These are phyloP conservation scores for Jacana jacana DNA, from an alignment of 2,113 vertebrate species.

Conservation along the genomic window DNA sequence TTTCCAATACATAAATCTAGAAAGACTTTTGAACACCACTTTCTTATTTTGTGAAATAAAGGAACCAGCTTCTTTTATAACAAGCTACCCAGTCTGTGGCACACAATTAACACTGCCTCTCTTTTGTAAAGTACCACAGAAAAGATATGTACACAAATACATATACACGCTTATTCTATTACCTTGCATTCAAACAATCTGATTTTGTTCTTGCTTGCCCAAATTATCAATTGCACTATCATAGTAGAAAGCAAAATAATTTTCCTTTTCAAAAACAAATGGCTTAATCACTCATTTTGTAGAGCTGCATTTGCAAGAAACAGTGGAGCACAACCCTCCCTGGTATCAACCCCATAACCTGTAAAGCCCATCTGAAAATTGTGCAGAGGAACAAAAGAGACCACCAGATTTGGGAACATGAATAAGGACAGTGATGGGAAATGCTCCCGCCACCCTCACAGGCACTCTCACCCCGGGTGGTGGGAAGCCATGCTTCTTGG, in stretches of 20 bases:
- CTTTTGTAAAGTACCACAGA: neutral
- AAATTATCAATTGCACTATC: neutral
- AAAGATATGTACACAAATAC: neutral
- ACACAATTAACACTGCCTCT: neutral
- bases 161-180: neutral
- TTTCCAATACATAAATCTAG: neutral
- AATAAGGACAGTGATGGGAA: accelerated
- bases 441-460: accelerated
- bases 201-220: neutral
- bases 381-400: neutral
- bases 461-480: accelerated
- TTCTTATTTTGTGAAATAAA: neutral
- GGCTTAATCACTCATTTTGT: neutral
- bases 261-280: neutral
- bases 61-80: accelerated
- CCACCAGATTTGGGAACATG: accelerated
- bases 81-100: neutral
- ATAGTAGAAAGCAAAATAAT: neutral
- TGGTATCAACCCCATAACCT: neutral
- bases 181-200: neutral
- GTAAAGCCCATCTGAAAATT: neutral
- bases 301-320: neutral
- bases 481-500: accelerated
- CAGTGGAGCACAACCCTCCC: neutral
- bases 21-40: neutral